Evolutionary conservation across 2,113 vertebrate genomes (phyloP), one percentile per base, ranked within the genome.

Genomic region (Dasyprocta punctata): DNA sequence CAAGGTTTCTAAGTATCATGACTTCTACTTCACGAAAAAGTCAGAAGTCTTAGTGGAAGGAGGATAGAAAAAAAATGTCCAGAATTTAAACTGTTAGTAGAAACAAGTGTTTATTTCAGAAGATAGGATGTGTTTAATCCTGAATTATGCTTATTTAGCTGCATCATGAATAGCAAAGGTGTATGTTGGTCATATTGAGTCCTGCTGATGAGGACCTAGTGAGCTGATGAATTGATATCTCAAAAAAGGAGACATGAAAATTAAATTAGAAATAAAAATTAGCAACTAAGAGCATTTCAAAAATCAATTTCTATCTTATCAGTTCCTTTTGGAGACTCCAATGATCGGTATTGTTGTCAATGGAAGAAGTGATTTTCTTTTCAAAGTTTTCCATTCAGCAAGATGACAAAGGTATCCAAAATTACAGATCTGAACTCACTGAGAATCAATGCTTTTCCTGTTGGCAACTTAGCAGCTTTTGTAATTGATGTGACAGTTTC

Each of bases 401-500:
- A 96, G 63, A 97, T 97, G 97, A 97, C 95, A 97, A 97, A 97
- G 71, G 93, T 97, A 95, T 97, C 97, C 97, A 96, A 98, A 97
- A 97, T 97, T 92, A 97, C 97, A 96, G 82, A 97, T 97, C 96
- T 97, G 97, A 97, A 92, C 87, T 93, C 92, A 87, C 58, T 0
- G 28, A 88, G 94, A 97, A 97, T 97, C 97, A 96, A 89, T 97
- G 95, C 86, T 38, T 92, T 95, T 91, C 85, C 95, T 96, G 88
- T 94, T 89, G 94, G 94, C 71, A 96, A 97, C 96, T 96, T 96
- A 94, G 95, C 90, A 92, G 96, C 90, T 95, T 97, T 94, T 95
- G 92, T 97, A 97, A 98, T 92, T 97, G 97, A 97, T 94, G 97
- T 98, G 97, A 98, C 97, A 98, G 97, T 97, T 96, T 96, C 94